These are phyloP conservation scores for Parus major DNA, from an alignment of 2,113 vertebrate species.

Conservation along the genomic window DNA sequence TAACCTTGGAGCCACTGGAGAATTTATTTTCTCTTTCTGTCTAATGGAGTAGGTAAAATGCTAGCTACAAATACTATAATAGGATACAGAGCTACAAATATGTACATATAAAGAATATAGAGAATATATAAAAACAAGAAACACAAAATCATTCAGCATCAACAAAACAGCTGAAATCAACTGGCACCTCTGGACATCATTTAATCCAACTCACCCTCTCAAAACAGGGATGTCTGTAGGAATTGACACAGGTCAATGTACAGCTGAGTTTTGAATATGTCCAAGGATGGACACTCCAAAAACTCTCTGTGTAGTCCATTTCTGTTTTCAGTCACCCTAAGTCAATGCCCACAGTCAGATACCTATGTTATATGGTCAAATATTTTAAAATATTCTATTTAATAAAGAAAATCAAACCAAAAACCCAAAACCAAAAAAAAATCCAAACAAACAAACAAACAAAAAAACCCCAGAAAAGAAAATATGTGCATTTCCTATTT, in stretches of 20 bases:
- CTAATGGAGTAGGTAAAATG: not conserved
- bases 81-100: not conserved
- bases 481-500: not conserved
- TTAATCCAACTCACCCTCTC: not conserved
- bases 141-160: not conserved
- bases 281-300: not conserved
- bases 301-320: not conserved
- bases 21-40: not conserved
- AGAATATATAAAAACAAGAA: not conserved
- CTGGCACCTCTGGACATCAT: not conserved
- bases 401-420: not conserved
- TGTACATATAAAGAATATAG: not conserved
- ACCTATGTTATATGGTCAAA: not conserved
- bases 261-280: not conserved
- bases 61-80: not conserved
- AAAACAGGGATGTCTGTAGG: not conserved
- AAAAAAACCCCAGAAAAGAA: not conserved
- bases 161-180: not conserved
- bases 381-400: not conserved
- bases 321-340: not conserved
- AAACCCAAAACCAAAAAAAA: no score
- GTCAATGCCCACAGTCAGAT: not conserved
- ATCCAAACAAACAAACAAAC: accelerated
- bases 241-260: not conserved
- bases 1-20: not conserved